Evolutionary conservation across 2,113 vertebrate species (phyloP).

Genomic region (Tachuris rubrigastra): DNA sequence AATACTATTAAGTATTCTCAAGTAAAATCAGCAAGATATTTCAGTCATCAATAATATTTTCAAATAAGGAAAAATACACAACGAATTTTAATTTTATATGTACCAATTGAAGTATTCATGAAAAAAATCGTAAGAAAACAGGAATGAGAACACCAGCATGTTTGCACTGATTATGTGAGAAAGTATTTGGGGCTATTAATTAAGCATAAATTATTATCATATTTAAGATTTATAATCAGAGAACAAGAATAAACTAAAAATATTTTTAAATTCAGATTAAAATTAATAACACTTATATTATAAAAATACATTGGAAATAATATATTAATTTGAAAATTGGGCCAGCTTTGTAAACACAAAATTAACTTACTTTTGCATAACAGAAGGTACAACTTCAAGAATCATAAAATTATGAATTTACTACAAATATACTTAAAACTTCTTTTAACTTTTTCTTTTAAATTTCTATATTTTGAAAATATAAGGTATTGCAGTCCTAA

Average conservation of each 20-base stretch:
- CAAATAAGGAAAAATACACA: not conserved
- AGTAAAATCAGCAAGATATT: not conserved
- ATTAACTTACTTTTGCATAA: not conserved
- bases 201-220: not conserved
- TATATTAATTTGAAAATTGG: not conserved
- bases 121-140: not conserved
- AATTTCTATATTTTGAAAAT: not conserved
- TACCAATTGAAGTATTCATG: not conserved
- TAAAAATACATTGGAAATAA: not conserved
- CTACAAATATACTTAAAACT: not conserved
- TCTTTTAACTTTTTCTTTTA: not conserved
- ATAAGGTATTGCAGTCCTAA: not conserved
- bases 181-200: not conserved
- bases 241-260: not conserved
- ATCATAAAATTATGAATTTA: not conserved
- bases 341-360: not conserved
- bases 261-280: not conserved
- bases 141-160: not conserved
- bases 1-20: not conserved
- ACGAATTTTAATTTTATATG: not conserved
- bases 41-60: not conserved
- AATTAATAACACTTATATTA: too few species aligned
- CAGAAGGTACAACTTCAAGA: not conserved
- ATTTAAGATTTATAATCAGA: not conserved
- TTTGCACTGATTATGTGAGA: not conserved